A percentile compares a stretch with the other conserved stretches of the same genome.
phyloP scores from a whole-genome alignment of 1,140 invertebrate species.

The Drosophila navojoa region DNA sequence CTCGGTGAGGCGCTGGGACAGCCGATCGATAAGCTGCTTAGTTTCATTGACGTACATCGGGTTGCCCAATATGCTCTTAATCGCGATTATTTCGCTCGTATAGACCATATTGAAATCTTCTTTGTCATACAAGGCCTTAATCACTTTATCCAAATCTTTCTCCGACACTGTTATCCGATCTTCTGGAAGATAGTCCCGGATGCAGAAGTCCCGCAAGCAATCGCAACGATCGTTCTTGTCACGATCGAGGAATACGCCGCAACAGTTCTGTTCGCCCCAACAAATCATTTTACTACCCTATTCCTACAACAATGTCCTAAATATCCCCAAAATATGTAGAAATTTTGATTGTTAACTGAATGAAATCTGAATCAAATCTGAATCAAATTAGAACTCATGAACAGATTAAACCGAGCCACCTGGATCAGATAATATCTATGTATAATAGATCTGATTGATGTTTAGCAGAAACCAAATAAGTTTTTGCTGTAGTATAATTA shows the following conservation, averaged over 20 bases:
- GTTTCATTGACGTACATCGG: background rate
- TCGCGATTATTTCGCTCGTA: background rate
- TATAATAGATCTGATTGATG: too few species aligned
- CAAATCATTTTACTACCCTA: slow-evolving; percentile 41
- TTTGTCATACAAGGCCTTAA: background rate
- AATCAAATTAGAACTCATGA: too few species aligned
- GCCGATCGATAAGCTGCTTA: slow-evolving; percentile 23
- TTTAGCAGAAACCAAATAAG: too few species aligned
- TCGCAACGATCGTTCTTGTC: slow-evolving; percentile 20
- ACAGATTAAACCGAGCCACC: too few species aligned
- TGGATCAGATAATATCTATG: too few species aligned
- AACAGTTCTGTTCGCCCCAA: slow-evolving; percentile 34
- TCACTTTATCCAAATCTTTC: background rate
- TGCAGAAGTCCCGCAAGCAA: slow-evolving; percentile 29
- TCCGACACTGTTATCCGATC: background rate
- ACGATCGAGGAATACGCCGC: slow-evolving; percentile 23
- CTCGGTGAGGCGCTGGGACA: slow-evolving; percentile 21
- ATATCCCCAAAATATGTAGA: too few species aligned
- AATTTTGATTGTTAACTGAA: background rate
- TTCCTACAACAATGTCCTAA: too few species aligned
- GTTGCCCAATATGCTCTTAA: slow-evolving; percentile 15
- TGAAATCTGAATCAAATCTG: background rate
- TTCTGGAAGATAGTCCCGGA: slow-evolving; percentile 10
- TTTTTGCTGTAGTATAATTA: background rate
- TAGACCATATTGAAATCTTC: background rate